Evolutionary conservation across 2,797 vertebrate genomes (phyloP).

Genomic region (Balearica regulorum): DNA sequence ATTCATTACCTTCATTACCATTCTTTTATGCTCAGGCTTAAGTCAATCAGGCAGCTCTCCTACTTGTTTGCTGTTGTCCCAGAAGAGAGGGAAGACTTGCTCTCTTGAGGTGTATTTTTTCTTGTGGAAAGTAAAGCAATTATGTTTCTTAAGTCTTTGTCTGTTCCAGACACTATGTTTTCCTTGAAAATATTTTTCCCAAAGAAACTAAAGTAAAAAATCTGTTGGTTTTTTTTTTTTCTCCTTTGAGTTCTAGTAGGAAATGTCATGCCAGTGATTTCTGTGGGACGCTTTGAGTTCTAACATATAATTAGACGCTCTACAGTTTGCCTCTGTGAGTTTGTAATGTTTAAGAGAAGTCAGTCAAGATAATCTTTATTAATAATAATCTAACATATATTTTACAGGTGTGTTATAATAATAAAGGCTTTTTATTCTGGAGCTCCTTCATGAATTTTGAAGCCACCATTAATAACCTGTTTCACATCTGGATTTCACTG

Average conservation of each 20-base stretch:
- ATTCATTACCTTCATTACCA: constrained; percentile 11
- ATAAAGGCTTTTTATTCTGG: not conserved
- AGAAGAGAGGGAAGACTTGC: not conserved
- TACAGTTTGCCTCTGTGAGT: not conserved
- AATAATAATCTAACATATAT: not conserved
- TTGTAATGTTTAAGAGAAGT: not conserved
- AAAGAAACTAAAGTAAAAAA: not conserved
- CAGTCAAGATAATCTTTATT: not conserved
- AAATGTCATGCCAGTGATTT: not conserved
- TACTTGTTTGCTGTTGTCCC: not conserved
- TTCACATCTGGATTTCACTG: not conserved
- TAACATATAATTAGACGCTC: not conserved
- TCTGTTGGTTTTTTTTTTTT: not conserved
- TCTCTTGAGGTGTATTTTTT: not conserved
- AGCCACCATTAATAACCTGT: not conserved
- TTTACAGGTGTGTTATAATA: not conserved
- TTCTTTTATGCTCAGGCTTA: not conserved
- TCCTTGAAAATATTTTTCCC: not conserved
- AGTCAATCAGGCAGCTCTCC: not conserved
- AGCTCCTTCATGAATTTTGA: not conserved
- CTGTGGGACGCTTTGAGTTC: not conserved
- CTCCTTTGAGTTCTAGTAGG: not conserved
- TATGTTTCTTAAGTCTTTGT: not conserved
- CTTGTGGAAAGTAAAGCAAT: not conserved
- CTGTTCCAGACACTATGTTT: not conserved